These are phyloP conservation scores for Myrmecobius fasciatus DNA, from an alignment of 2,113 vertebrate species.

Conservation along the genomic window DNA sequence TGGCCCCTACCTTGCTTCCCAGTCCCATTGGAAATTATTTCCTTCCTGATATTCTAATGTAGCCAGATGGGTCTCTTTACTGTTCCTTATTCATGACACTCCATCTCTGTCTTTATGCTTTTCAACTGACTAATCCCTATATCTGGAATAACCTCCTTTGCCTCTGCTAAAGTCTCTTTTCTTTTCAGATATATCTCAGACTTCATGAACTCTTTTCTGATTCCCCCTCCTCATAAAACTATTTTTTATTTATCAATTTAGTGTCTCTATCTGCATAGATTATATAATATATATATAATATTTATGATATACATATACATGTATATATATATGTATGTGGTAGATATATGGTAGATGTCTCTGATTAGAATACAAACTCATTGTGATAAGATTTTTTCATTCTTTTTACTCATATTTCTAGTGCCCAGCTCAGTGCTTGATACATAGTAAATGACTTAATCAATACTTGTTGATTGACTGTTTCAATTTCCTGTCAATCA, in stretches of 20 bases:
- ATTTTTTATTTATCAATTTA: not conserved
- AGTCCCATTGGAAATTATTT: not conserved
- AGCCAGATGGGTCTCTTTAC: not conserved
- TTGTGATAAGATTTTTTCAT: not conserved
- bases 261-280: not conserved
- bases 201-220: not conserved
- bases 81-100: not conserved
- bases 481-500: not conserved
- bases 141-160: not conserved
- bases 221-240: not conserved
- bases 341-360: no score
- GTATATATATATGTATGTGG: no score
- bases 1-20: not conserved
- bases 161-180: not conserved
- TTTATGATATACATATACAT: no score
- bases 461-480: not conserved
- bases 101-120: not conserved
- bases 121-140: not conserved
- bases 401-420: not conserved
- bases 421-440: not conserved
- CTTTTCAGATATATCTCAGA: not conserved
- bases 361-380: not conserved
- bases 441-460: not conserved
- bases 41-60: not conserved
- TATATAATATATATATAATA: not conserved